phyloP scores from a whole-genome alignment of 2,888 invertebrate genomes.

The Gasteruption jaculator region DNA sequence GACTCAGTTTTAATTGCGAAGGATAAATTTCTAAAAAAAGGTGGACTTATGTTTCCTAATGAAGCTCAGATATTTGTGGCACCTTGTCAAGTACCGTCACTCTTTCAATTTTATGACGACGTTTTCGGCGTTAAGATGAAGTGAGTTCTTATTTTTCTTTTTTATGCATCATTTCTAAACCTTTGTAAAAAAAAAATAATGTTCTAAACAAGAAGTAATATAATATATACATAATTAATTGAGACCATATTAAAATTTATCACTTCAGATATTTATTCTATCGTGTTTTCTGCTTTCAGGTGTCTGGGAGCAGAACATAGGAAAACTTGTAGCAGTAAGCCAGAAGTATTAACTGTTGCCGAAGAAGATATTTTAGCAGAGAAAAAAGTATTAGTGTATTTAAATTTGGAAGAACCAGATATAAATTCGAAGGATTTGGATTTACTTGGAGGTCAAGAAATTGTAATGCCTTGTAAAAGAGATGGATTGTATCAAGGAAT shows the following conservation, averaged over 20 bases:
- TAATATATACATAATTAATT: not conserved
- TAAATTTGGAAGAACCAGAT: constrained; percentile 68
- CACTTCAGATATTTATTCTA: constrained; percentile 6
- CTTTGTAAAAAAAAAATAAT: constrained; percentile 6
- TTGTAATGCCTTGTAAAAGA: constrained; percentile 52
- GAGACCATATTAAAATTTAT: not conserved
- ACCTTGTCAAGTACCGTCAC: constrained; percentile 61
- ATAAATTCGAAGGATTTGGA: no score
- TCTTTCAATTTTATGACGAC: constrained; percentile 72
- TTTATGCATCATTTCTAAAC: constrained; percentile 2
- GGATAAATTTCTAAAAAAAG: constrained; percentile 71
- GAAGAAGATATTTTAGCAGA: constrained; percentile 62
- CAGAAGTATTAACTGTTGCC: constrained; percentile 60
- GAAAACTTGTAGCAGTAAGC: constrained; percentile 60
- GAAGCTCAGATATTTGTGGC: constrained; percentile 65
- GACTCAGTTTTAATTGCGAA: constrained; percentile 82
- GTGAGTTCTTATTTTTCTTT: constrained; percentile 22
- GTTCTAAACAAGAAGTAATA: not conserved
- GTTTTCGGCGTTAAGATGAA: constrained; percentile 79
- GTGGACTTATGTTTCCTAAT: constrained; percentile 73
- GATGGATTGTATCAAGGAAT: constrained; percentile 67
- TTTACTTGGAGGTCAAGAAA: constrained; percentile 61
- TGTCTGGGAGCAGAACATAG: constrained; percentile 63
- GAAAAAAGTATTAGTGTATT: constrained; percentile 63
- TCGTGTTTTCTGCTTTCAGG: constrained; percentile 20